phyloP scores from a whole-genome alignment of 2,888 invertebrate species.

The Ochropleura leucogaster region DNA sequence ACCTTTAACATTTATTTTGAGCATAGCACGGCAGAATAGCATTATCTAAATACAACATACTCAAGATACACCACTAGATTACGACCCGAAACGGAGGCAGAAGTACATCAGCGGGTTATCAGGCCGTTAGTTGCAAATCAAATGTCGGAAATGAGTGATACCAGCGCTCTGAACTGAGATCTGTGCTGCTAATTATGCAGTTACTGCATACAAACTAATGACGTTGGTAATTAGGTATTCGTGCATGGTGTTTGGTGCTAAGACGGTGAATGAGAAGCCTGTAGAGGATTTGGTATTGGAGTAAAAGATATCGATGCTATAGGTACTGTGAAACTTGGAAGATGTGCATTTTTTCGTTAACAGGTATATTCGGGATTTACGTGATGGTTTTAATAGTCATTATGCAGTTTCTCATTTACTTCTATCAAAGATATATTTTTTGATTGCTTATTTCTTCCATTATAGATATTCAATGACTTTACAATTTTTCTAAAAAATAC shows the following conservation, averaged over 20 bases:
- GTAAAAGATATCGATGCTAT: background rate
- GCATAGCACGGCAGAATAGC: too few species aligned
- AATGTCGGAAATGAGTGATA: conserved; percentile 57
- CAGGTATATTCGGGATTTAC: too few species aligned
- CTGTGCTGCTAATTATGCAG: conserved; percentile 49
- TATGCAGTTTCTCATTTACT: too few species aligned
- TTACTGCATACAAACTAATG: conserved; percentile 40
- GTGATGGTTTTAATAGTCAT: too few species aligned
- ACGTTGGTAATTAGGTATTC: conserved; percentile 39
- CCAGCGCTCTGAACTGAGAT: conserved; percentile 24
- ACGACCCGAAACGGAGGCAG: conserved; percentile 17
- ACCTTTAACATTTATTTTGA: too few species aligned
- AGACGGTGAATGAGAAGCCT: conserved; percentile 11
- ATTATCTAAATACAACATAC: conserved; percentile 9
- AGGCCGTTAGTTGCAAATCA: conserved; percentile 47
- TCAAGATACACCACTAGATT: conserved; percentile 21
- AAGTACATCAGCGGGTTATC: conserved; percentile 49
- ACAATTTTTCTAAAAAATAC: too few species aligned
- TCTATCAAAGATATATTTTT: too few species aligned
- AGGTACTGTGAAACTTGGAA: background rate
- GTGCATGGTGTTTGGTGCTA: background rate
- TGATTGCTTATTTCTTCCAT: too few species aligned
- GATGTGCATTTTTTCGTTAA: too few species aligned
- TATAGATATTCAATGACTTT: too few species aligned
- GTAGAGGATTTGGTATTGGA: conserved; percentile 4